These are phyloP conservation scores for Loripinus fragilis DNA, from an alignment of 2,888 invertebrate genomes.

Conservation along the genomic window DNA sequence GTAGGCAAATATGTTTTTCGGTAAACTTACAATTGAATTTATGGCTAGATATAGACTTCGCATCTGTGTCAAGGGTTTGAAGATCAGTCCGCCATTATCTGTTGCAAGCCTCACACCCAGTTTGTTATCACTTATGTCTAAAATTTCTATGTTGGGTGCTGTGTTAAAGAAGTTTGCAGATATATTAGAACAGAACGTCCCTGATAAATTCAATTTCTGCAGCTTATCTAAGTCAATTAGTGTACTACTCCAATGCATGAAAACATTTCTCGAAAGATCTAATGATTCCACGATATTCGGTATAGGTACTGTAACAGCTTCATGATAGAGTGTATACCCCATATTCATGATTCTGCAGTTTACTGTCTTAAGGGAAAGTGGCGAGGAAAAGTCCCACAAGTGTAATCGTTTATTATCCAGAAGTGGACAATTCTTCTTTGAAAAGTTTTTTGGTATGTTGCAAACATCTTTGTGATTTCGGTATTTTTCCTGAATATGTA, in stretches of 20 bases:
- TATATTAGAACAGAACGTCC: constrained; percentile 27
- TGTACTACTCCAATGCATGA: constrained; percentile 23
- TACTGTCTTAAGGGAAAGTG: background rate
- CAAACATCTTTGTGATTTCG: background rate
- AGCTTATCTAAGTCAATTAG: constrained; percentile 24
- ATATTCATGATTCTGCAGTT: background rate
- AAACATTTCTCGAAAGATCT: constrained; percentile 3
- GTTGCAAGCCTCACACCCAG: constrained; percentile 25
- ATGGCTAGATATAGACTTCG: background rate
- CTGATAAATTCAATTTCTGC: constrained; percentile 31
- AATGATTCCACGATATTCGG: background rate
- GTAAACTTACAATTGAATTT: background rate
- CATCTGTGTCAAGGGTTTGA: constrained; percentile 23
- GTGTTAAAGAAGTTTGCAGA: constrained; percentile 10
- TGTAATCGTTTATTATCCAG: background rate
- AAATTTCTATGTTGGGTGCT: constrained; percentile 6
- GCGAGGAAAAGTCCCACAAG: background rate
- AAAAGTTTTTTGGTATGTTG: background rate
- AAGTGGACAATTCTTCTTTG: background rate
- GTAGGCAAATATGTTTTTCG: background rate
- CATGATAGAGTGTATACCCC: background rate
- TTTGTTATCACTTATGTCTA: constrained; percentile 32
- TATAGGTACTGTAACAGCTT: background rate
- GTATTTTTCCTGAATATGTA: background rate
- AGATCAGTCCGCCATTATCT: background rate